Evolutionary conservation across 2,113 vertebrate species (phyloP).

Genomic region (Aix galericulata): DNA sequence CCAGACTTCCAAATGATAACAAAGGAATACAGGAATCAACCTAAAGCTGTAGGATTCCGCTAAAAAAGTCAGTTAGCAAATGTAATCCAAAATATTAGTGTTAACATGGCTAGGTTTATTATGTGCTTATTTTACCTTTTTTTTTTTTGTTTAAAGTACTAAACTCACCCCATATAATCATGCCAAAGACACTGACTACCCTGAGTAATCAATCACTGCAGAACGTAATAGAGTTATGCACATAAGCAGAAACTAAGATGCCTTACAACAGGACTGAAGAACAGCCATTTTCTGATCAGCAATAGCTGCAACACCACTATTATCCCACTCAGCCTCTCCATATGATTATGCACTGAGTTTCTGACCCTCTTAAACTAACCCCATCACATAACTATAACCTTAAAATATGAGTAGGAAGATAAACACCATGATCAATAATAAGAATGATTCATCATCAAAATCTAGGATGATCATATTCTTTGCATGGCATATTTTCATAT

Average conservation of each 20-base stretch:
- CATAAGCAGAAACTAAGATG: not conserved
- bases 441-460: not conserved
- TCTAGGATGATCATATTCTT: not conserved
- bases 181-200: not conserved
- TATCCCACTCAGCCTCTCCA: not conserved
- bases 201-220: not conserved
- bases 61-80: constrained; percentile 1
- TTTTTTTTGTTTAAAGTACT: not conserved
- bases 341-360: not conserved
- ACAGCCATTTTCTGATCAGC: not conserved
- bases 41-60: not conserved
- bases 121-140: not conserved
- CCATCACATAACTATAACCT: not conserved
- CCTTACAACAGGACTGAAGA: not conserved
- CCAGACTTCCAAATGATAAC: not conserved
- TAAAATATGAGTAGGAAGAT: not conserved
- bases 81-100: not conserved
- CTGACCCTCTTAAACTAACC: not conserved
- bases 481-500: not conserved
- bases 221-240: not conserved
- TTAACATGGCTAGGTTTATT: not conserved
- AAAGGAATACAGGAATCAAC: not conserved
- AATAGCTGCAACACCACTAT: not conserved
- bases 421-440: constrained; percentile 16
- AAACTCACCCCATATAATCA: not conserved